Evolutionary conservation across 2,113 vertebrate genomes (phyloP).

Genomic region (Cochlearius cochlearius): DNA sequence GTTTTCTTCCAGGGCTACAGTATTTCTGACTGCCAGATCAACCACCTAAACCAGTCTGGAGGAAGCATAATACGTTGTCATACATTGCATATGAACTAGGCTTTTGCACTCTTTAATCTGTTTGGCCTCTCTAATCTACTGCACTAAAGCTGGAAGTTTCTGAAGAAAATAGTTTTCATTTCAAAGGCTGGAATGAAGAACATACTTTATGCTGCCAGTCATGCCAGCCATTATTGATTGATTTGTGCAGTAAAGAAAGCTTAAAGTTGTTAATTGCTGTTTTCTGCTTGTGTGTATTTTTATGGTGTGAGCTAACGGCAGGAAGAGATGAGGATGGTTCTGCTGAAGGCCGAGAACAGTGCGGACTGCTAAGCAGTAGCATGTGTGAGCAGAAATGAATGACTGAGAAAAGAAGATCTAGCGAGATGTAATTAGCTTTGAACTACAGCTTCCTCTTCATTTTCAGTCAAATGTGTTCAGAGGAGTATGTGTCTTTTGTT

Average conservation of each 20-base stretch:
- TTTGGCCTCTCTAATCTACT: background rate
- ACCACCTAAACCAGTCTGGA: background rate
- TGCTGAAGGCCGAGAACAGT: conserved; percentile 32
- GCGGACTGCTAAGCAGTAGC: conserved; percentile 18
- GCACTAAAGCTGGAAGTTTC: background rate
- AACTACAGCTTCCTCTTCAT: conserved; percentile 27
- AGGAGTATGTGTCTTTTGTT: background rate
- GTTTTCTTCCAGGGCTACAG: conserved; percentile 24
- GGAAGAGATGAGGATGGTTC: conserved; percentile 43
- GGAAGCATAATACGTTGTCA: background rate
- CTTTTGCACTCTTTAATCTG: background rate
- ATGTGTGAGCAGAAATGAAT: conserved; percentile 39
- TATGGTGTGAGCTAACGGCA: conserved; percentile 36
- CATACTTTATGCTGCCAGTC: conserved; percentile 37
- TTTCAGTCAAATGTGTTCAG: conserved; percentile 52
- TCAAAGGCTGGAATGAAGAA: background rate
- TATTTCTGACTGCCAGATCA: conserved; percentile 36
- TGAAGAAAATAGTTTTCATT: conserved; percentile 19
- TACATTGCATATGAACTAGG: background rate
- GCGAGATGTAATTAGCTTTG: conserved; percentile 36
- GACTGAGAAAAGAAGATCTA: conserved; percentile 38
- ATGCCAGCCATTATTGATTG: conserved; percentile 40
- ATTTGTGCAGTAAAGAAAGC: conserved; percentile 46
- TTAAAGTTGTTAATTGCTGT: conserved; percentile 55
- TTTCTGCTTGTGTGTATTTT: conserved; percentile 59